Conservation (phyloP, 2,888 invertebrate genomes). For the Rhodophaea formosa region DNA sequence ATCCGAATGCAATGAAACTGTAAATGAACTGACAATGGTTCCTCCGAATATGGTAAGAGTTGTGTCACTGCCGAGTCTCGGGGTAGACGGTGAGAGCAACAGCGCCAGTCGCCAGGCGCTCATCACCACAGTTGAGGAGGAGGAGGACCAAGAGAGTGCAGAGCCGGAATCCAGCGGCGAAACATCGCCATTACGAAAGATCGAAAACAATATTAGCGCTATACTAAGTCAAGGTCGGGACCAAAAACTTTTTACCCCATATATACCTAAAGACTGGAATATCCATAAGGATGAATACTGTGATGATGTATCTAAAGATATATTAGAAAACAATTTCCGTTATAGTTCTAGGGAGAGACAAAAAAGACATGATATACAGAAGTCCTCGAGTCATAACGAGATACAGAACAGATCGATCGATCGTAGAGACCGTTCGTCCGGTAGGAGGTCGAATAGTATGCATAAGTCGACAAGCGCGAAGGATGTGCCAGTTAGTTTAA, state of each 20-base stretch:
- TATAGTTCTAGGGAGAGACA: conserved; percentile 79
- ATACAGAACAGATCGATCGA: conserved; percentile 78
- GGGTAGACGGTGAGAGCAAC: conserved; percentile 74
- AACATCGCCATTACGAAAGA: conserved; percentile 85
- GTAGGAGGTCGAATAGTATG: conserved; percentile 82
- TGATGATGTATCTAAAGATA: conserved; percentile 77
- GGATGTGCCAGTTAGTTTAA: conserved; percentile 83
- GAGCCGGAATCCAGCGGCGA: conserved; percentile 82
- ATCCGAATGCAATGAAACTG: conserved; percentile 79
- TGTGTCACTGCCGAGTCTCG: conserved; percentile 84
- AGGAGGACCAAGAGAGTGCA: conserved; percentile 84
- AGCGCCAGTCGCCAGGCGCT: conserved; percentile 83
- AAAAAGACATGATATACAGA: conserved; percentile 81
- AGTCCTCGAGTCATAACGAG: conserved; percentile 83
- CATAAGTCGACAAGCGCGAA: conserved; percentile 89
- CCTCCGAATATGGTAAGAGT: conserved; percentile 85
- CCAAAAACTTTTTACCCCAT: conserved; percentile 77
- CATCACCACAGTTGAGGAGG: conserved; percentile 86
- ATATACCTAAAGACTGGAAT: conserved; percentile 81
- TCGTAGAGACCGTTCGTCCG: conserved; percentile 71
- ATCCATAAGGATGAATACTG: conserved; percentile 81
- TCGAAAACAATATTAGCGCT: conserved; percentile 87
- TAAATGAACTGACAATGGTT: conserved; percentile 82
- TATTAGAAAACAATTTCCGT: conserved; percentile 75
- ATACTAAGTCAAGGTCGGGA: conserved; percentile 82